A percentile compares a stretch with the other conserved stretches of the same genome.
Conservation (phyloP, 2,797 vertebrate species). For the Sarcophilus harrisii region DNA sequence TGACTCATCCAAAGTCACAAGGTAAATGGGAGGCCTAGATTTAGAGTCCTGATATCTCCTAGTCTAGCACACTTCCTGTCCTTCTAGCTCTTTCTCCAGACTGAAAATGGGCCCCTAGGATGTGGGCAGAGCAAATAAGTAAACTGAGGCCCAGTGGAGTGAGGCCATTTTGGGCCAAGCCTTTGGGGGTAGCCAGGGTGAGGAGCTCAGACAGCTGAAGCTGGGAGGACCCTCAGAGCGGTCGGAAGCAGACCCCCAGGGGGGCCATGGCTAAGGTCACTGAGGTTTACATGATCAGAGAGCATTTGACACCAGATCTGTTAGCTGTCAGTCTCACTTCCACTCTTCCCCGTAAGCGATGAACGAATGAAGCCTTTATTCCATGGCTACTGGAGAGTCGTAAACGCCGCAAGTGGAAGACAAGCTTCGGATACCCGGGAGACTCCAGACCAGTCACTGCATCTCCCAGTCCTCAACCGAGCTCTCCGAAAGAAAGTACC, state of each 20-base stretch:
- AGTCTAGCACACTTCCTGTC: neutral
- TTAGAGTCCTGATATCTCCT: neutral
- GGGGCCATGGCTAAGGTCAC: too few relatives aligned
- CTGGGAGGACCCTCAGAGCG: neutral
- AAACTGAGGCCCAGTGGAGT: neutral
- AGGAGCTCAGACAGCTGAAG: neutral
- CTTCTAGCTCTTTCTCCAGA: neutral
- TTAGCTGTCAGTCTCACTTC: neutral
- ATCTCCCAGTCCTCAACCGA: too few relatives aligned
- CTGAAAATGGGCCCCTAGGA: neutral
- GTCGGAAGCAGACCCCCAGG: neutral
- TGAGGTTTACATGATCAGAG: neutral
- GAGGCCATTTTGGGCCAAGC: neutral
- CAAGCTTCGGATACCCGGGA: too few relatives aligned
- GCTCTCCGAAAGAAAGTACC: neutral
- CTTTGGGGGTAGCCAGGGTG: neutral
- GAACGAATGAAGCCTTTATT: neutral
- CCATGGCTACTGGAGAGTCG: neutral
- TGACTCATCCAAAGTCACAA: neutral
- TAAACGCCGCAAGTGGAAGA: neutral
- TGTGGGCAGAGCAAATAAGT: neutral
- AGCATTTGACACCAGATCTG: neutral
- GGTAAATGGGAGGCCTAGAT: neutral
- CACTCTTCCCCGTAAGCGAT: neutral
- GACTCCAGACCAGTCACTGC: neutral